Evolutionary conservation across 1,140 invertebrate genomes (phyloP), one percentile per base, ranked within the genome.

Genomic region (Aphelinus certus): DNA sequence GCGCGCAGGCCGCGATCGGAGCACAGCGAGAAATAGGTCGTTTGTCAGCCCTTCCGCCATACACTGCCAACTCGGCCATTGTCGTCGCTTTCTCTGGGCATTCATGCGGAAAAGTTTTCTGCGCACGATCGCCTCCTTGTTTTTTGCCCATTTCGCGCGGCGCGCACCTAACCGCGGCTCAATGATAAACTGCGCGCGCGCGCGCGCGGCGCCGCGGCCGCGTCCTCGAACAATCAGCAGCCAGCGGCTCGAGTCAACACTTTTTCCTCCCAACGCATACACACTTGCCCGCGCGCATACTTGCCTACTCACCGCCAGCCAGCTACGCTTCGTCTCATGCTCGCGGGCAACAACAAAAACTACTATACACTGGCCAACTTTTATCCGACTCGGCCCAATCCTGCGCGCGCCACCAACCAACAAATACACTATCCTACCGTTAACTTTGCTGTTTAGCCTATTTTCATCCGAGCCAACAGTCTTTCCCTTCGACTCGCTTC

Each of bases 31-130:
- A 79, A 74, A 55, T 10, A 1, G 71, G 10, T 78, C 71, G 77
- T 78, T 74, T 77, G 78, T 79, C 77, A 78, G 79, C 70, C 73
- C 80, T 72, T 79, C 76, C 55, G 42, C 55, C 9, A 47, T 77
- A 72, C 76, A 68, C 56, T 78, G 69, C 78, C 77, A 26, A 26
- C 26, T 76, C 26, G 73, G 71, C 76, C 75, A 51, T 53, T 75
- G 77, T 77, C 77, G 76, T 80, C 76, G 77, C 62, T 73, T 43
- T 26, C 26, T 26, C 26, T 76, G 73, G 63, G 63, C 77, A 78
- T 61, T 43, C 76, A 77, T 68, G 78, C 75, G 77, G 76, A 79
- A 81, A 81, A 79, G 60, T 78, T 79, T 70, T 68, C 63, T 64
- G 9, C 42, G 26, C 26, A 26, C 26, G 69, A 73, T 71, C 9